Conservation (phyloP, 2,113 vertebrate genomes). For the Geococcyx californianus region DNA sequence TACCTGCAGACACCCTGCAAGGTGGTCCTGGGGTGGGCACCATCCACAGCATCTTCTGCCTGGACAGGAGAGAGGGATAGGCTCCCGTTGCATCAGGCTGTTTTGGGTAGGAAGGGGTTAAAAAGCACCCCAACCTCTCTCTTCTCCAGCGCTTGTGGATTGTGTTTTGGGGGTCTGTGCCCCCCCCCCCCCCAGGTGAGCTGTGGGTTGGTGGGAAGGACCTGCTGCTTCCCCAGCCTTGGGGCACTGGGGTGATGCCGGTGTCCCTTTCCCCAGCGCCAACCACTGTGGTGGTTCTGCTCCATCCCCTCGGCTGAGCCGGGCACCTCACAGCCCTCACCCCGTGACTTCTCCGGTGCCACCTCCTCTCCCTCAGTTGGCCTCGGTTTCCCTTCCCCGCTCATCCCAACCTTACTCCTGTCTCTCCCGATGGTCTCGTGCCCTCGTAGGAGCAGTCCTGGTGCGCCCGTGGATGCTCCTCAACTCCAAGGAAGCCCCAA, state of each 20-base stretch:
- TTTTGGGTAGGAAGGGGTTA: not conserved
- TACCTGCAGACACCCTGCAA: fast-evolving
- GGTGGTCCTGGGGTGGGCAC: not conserved
- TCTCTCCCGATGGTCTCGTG: not conserved
- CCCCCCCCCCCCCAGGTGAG: not conserved
- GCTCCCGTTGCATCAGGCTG: fast-evolving
- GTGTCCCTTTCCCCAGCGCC: not conserved
- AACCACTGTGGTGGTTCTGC: fast-evolving
- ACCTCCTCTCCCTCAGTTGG: fast-evolving
- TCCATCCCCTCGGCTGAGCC: not conserved
- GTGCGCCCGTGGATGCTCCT: not conserved
- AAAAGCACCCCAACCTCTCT: not conserved
- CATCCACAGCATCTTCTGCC: fast-evolving
- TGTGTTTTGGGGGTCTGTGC: not conserved
- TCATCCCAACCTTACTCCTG: fast-evolving
- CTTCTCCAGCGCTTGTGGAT: too few relatives aligned
- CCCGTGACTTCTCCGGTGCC: not conserved
- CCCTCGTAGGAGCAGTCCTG: not conserved
- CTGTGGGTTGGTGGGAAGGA: not conserved
- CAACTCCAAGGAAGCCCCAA: not conserved
- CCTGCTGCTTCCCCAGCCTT: not conserved
- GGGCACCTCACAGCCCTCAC: too few relatives aligned
- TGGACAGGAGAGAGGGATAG: not conserved
- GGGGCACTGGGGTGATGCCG: not conserved
- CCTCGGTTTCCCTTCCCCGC: not conserved